Percentiles rank a stretch among this genome's conserved stretches.
phyloP scores from a whole-genome alignment of 2,113 vertebrate genomes.

The Petaurus breviceps region DNA sequence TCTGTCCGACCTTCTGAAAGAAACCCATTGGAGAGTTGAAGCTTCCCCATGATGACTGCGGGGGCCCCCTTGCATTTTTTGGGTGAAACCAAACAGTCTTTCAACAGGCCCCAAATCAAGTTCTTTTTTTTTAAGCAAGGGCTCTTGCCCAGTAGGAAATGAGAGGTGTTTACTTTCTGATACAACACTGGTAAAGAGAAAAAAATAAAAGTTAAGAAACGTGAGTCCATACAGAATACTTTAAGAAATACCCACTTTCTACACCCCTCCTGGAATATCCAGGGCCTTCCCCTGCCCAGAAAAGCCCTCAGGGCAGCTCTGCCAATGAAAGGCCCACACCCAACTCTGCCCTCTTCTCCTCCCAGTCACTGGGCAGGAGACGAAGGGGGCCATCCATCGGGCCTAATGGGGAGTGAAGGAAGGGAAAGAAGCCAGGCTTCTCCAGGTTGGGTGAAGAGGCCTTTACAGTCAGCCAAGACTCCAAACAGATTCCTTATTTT shows the following conservation, averaged over 20 bases:
- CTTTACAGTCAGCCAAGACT: not conserved
- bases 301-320: not conserved
- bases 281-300: not conserved
- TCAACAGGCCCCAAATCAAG: not conserved
- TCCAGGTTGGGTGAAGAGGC: not conserved
- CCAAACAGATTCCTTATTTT: not conserved
- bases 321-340: not conserved
- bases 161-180: not conserved
- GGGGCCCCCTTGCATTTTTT: not conserved
- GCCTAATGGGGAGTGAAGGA: not conserved
- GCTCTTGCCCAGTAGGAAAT: not conserved
- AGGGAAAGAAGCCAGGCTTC: not conserved
- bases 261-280: conserved; percentile 5
- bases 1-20: not conserved
- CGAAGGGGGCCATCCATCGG: not conserved
- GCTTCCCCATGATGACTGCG: too few species aligned
- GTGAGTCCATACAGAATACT: too few species aligned
- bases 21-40: not conserved
- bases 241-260: not conserved
- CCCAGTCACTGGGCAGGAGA: not conserved
- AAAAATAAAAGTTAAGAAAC: not conserved
- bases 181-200: not conserved
- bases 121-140: not conserved
- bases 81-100: not conserved
- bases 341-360: not conserved